Base-by-base conservation (phyloP, 2,888 invertebrate genomes). In the Augochlorella aurata region DNA sequence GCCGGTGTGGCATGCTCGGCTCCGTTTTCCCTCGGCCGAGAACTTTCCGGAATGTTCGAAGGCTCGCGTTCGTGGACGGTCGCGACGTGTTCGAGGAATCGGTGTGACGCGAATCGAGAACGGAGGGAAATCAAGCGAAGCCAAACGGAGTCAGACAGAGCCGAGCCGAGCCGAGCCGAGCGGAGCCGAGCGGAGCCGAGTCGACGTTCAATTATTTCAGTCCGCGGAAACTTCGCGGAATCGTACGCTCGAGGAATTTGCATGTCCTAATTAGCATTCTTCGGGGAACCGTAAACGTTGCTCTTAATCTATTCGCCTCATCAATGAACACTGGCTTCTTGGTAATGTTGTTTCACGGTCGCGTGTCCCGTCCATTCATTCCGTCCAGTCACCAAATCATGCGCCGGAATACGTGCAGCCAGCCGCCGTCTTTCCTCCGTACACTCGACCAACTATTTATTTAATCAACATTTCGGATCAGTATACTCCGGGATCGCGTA, bases 261-360 rank as follows among this genome's bases (percentile, higher is more conserved):
- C 79, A 82, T 82, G 77, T 12, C 74, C 84, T 68, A 82, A 87
- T 87, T 87, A 78, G 58, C 74, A 66, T 75, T 61, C 74, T 85
- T 86, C 84, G 74, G 29, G 49, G 82, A 85, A 87, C 58, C 52
- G 74, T 70, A 50, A 72, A 68, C 70, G 73, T 68, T 29, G 29
- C 61, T 79, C 69, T 79, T 74, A 86, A 84, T 87, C 85, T 77
- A 61, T 47, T 58, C 74, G 50, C 5, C 8, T 79, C 71, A 83
- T 86, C 88, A 86, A 88, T 88, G 87, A 83, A 88, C 63, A 68
- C 69, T 52, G 73, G 76, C 74, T 87, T 85, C 88, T 81, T 68
- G 81, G 86, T 82, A 87, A 29, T 67, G 79, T 79, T 85, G 81
- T 84, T 82, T 80, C 84, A 77, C 65, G 70, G 75, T 87, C 77